These are phyloP conservation scores for Cepaea hortensis DNA, from an alignment of 2,888 invertebrate genomes.

Conservation along the genomic window DNA sequence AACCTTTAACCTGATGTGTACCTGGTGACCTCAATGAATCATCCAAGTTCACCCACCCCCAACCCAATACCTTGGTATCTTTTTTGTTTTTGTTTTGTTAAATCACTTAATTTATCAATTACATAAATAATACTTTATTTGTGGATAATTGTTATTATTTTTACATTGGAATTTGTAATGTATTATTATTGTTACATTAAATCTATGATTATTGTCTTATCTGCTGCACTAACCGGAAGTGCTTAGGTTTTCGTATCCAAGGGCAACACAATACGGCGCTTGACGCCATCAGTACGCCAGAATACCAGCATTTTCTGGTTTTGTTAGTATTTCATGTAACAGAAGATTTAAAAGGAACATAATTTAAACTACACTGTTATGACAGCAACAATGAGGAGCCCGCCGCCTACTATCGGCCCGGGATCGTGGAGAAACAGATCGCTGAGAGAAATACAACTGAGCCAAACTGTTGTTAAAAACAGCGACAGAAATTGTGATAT, in stretches of 20 bases:
- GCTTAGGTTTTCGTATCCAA: slow-evolving; percentile 47
- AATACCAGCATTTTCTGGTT: not conserved
- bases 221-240: slow-evolving; percentile 46
- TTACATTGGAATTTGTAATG: not conserved
- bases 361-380: slow-evolving; percentile 30
- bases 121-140: too few relatives aligned
- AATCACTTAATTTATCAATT: not conserved
- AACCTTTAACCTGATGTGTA: slow-evolving; percentile 21
- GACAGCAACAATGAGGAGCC: slow-evolving; percentile 49
- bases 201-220: slow-evolving; percentile 3
- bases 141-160: not conserved
- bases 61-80: not conserved
- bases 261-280: slow-evolving; percentile 53
- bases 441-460: slow-evolving; percentile 72
- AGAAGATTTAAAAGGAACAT: not conserved
- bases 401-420: slow-evolving; percentile 70
- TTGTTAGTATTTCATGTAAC: not conserved
- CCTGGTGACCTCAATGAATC: slow-evolving; percentile 31
- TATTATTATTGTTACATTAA: not conserved
- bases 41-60: not conserved
- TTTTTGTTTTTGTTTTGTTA: not conserved
- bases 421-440: slow-evolving; percentile 73
- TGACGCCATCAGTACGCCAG: slow-evolving; percentile 33
- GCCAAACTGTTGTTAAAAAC: slow-evolving; percentile 70
- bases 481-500: slow-evolving; percentile 72